Conservation (phyloP, 2,888 invertebrate species). For the Tineola bisselliella region DNA sequence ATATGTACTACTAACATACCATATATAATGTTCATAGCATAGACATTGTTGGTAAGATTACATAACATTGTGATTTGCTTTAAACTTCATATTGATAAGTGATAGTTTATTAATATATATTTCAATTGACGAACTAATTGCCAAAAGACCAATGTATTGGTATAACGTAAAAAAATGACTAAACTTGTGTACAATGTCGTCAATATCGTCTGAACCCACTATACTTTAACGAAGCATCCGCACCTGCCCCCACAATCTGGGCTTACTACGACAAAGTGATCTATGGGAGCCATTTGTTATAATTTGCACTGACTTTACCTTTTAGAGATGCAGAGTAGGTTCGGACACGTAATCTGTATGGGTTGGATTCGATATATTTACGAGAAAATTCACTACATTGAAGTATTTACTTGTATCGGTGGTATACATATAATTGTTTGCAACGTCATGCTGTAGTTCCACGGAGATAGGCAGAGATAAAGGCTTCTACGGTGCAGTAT, state of each 20-base stretch:
- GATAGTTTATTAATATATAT: too few species aligned
- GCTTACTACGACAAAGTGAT: constrained; percentile 26
- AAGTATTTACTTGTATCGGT: too few species aligned
- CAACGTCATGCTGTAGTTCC: too few species aligned
- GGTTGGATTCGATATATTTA: not conserved
- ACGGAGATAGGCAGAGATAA: too few species aligned
- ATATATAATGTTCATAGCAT: too few species aligned
- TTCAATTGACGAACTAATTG: too few species aligned
- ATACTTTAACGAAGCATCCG: not conserved
- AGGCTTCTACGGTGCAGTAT: too few species aligned
- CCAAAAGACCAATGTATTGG: not conserved
- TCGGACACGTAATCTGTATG: not conserved
- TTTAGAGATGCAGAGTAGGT: constrained; percentile 1
- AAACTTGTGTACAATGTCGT: not conserved
- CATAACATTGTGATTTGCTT: too few species aligned
- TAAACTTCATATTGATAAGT: too few species aligned
- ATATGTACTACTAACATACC: too few species aligned
- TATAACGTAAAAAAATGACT: not conserved
- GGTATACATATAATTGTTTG: too few species aligned
- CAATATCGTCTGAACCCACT: not conserved
- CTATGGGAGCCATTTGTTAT: constrained; percentile 41
- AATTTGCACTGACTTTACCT: constrained; percentile 27
- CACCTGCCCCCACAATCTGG: constrained; percentile 14
- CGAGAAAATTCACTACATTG: not conserved
- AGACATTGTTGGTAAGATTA: too few species aligned